Base-by-base conservation (phyloP, 2,113 vertebrate species). In the Catagonus wagneri region DNA sequence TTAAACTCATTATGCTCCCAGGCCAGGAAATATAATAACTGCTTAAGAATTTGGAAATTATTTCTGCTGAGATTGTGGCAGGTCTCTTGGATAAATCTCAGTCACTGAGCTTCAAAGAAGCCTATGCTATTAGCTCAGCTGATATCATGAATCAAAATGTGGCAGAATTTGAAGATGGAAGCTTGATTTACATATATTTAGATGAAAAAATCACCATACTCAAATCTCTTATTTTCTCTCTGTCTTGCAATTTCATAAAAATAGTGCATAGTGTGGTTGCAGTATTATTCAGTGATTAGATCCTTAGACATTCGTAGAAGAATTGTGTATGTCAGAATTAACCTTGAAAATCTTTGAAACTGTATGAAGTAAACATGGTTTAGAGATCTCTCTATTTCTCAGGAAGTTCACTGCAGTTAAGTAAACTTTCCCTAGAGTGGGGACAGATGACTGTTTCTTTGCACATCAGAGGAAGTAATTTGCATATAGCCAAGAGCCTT, bases 21-120 rank as follows among this genome's bases (percentile, higher is more conserved):
- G 88, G 78, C 76, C 96, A 98, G 93, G 89, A 97, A 97, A 80
- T 65, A 39, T 39, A 96, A 95, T 96, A 96, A 96, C 76, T 97
- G 58, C 72, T 89, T 93, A 89, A 71, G 23, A 93, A 92, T 90
- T 95, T 90, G 63, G 58, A 98, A 98, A 86, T 74, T 84, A n/a
- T 95, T 97, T 80, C 94, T 89, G 7, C 72, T 86, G 95, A 97
- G 81, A 98, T 78, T 60, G 68, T 80, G 89, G 32, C 60, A 97
- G 69, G 58, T 68, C 96, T 96, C 63, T 68, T 83, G 54, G 16
- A 85, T 95, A 60, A 95, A 96, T 75, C 84, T 93, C 44, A 71
- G 96, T 97, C 86, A 94, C 69, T 83, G 90, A 90, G 29, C 79
- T 98, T 97, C 92, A 86, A 65, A 94, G 86, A 94, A 97, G 88